Evolutionary conservation across 37 sponge, comb jelly and placozoan genomes (phyloP), one percentile per base, ranked within the genome.

Genomic region (Chondrosia reniformis): DNA sequence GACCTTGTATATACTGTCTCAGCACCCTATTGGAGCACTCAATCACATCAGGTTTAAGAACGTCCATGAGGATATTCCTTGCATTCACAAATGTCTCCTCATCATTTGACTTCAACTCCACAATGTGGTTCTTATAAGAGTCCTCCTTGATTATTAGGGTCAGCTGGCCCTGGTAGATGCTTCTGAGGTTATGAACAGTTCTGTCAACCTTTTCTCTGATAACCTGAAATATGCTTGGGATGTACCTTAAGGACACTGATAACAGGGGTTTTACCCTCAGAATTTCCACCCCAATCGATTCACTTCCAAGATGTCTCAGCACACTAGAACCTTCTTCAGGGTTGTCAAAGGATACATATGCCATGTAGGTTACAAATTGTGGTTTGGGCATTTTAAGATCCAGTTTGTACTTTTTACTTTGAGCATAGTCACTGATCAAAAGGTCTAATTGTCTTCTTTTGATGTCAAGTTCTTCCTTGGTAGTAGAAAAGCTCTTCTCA

Each of bases 31-130:
- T 45, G 0, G 25, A 10, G 63, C 84, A 83, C 4, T 67, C 46
- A 5, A 74, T 33, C 0, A 75, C 76, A 40, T 55, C 61, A 57
- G 88, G 88, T 44, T 74, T 22, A 22, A 63, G 13, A 0, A 56
- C 77, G 32, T 10, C 9, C n/a, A 77, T 73, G 6, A 89, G 43
- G 0, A 42, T 21, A 0, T 37, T 36, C 69, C 80, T 79, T 3
- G 77, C 81, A 27, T 42, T 41, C 24, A 38, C 31, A 36, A 80
- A 86, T 1, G 66, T 61, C 9, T 86, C 30, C 2, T 66, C 57
- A 76, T 86, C 86, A 76, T 75, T 38, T n/a, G 86, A 80, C 4
- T 22, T 30, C 12, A 86, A 49, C 59, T 61, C 31, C 36, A 80
- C n/a, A n/a, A n/a, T n/a, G n/a, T n/a, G n/a, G n/a, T n/a, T n/a